Conservation (phyloP, 1,140 invertebrate genomes). For the Cecropterus lyciades region DNA sequence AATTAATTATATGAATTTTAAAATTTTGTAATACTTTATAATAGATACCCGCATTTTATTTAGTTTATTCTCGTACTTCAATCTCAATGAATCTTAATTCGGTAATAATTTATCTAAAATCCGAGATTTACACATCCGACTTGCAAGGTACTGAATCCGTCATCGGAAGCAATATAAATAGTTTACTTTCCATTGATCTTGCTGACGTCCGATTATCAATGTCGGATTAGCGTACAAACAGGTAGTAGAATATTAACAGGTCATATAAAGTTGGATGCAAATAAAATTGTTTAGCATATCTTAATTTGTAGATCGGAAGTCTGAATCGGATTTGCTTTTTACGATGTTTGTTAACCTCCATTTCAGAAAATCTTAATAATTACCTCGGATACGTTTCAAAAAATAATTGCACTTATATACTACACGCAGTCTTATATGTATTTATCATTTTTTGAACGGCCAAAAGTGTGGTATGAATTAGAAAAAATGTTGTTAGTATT, state of each 20-base stretch:
- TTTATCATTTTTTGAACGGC: no score
- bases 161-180: conserved; percentile 29
- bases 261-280: conserved; percentile 13
- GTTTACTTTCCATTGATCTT: conserved; percentile 26
- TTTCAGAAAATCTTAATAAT: no score
- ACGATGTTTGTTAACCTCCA: neutral
- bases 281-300: conserved; percentile 12
- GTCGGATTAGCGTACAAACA: neutral
- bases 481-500: no score
- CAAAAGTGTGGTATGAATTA: no score
- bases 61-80: neutral
- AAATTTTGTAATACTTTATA: no score
- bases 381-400: no score
- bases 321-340: neutral
- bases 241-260: conserved; percentile 4
- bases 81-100: conserved; percentile 22
- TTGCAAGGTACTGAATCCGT: conserved; percentile 12
- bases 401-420: no score
- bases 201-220: conserved; percentile 12
- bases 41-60: no score
- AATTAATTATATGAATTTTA: no score
- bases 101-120: conserved; percentile 15
- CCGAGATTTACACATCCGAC: conserved; percentile 26
- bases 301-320: conserved; percentile 1
- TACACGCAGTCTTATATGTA: no score